Evolutionary conservation across 1,140 invertebrate genomes (phyloP).

Genomic region (Dryas iulia): DNA sequence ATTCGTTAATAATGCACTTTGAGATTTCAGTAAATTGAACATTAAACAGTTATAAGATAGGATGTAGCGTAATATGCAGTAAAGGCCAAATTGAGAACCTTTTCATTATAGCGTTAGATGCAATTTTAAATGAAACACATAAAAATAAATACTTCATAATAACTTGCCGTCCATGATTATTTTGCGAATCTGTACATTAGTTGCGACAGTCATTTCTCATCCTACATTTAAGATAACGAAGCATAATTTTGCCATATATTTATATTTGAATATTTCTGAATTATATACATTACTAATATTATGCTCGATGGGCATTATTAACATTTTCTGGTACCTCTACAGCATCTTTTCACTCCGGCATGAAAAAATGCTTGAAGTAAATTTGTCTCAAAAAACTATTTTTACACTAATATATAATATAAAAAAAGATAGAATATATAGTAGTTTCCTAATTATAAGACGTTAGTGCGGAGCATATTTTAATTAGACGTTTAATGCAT

Average conservation of each 20-base stretch:
- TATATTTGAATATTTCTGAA: constrained; percentile 42
- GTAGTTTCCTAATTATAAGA: constrained; percentile 72
- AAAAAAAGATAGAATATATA: constrained; percentile 69
- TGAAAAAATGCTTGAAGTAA: constrained; percentile 56
- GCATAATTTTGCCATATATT: constrained; percentile 43
- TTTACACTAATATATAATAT: constrained; percentile 70
- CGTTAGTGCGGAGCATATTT: constrained; percentile 73
- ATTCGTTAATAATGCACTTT: constrained; percentile 67
- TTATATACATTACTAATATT: constrained; percentile 15
- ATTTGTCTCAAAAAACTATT: constrained; percentile 72
- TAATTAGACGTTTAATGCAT: constrained; percentile 76
- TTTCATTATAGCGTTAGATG: constrained; percentile 19
- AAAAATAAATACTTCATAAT: constrained; percentile 40
- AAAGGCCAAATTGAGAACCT: constrained; percentile 7
- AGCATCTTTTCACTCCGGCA: constrained; percentile 43
- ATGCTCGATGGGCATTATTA: constrained; percentile 59
- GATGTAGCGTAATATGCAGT: constrained; percentile 4
- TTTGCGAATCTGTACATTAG: constrained; percentile 52
- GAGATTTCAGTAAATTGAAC: constrained; percentile 35
- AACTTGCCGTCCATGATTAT: constrained; percentile 63
- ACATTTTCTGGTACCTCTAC: constrained; percentile 51
- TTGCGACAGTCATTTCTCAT: constrained; percentile 30
- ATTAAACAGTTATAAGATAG: constrained; percentile 12
- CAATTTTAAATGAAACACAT: constrained; percentile 18
- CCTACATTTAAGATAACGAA: constrained; percentile 41